These are phyloP conservation scores for Adelges cooleyi DNA, from an alignment of 1,140 invertebrate species.

Conservation along the genomic window DNA sequence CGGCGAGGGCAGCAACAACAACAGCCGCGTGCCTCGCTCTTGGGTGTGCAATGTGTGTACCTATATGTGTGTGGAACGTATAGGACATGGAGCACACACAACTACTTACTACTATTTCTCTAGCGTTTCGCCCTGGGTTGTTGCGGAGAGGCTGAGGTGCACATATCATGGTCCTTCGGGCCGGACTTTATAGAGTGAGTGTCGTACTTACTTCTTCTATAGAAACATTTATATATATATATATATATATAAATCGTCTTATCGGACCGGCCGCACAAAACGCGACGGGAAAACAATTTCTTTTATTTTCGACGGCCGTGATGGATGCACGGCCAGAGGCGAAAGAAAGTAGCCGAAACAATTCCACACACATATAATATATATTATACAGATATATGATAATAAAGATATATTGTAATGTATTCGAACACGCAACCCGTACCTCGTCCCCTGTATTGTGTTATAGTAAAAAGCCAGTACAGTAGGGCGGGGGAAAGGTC, in stretches of 20 bases:
- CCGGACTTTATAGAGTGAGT: background rate
- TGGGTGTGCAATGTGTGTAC: too few relatives aligned
- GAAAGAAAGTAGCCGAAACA: too few relatives aligned
- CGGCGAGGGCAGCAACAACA: background rate
- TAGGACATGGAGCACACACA: background rate
- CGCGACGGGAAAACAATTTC: conserved; percentile 20
- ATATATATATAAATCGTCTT: conserved; percentile 29
- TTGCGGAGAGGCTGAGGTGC: background rate
- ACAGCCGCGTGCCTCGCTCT: too few relatives aligned
- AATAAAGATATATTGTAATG: too few relatives aligned
- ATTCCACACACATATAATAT: too few relatives aligned
- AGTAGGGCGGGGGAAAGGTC: too few relatives aligned
- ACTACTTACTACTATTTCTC: conserved; percentile 20
- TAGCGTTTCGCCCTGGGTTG: background rate
- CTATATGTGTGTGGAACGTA: background rate
- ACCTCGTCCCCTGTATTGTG: too few relatives aligned
- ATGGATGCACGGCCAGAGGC: background rate
- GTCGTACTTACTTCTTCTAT: too few relatives aligned
- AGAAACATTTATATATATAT: too few relatives aligned
- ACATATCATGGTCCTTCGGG: background rate
- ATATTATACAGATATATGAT: too few relatives aligned
- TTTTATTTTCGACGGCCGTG: background rate
- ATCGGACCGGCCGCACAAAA: conserved; percentile 7
- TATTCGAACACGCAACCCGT: too few relatives aligned
- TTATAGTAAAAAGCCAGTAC: too few relatives aligned